These are phyloP conservation scores for Orthonychiurus folsomi DNA, from an alignment of 2,888 invertebrate species.

Conservation along the genomic window DNA sequence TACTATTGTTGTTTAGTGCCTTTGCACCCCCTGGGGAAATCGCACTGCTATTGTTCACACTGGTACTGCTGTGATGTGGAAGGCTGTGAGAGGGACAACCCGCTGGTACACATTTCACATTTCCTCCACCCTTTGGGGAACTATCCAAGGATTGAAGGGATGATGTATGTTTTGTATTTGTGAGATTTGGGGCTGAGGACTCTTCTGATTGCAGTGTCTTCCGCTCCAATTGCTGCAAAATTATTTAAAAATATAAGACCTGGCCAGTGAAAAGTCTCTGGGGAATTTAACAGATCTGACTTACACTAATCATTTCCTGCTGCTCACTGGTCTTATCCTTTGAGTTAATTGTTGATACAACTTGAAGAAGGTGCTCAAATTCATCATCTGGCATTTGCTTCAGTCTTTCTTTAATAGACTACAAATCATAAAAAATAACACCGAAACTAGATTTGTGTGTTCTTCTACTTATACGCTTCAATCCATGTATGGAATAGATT, in stretches of 20 bases:
- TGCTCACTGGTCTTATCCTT: not conserved
- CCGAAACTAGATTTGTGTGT: not conserved
- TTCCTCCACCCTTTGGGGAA: too few relatives aligned
- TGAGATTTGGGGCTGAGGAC: not conserved
- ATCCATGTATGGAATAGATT: too few relatives aligned
- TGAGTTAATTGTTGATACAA: not conserved
- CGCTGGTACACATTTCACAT: too few relatives aligned
- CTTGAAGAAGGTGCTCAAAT: not conserved
- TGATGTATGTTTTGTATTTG: not conserved
- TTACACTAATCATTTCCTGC: conserved; percentile 3
- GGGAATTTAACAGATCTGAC: not conserved
- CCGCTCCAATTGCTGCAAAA: conserved; percentile 4
- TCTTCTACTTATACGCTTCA: too few relatives aligned
- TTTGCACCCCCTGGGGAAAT: too few relatives aligned
- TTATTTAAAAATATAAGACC: not conserved
- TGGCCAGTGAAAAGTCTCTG: not conserved
- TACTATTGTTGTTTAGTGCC: too few relatives aligned
- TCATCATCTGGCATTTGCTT: not conserved
- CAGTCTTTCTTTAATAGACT: not conserved
- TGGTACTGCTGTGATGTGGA: too few relatives aligned
- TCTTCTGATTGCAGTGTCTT: not conserved
- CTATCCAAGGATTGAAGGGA: conserved; percentile 1
- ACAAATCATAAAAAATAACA: not conserved
- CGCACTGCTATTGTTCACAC: too few relatives aligned
- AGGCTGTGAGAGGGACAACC: too few relatives aligned